Conservation (phyloP, 2,113 vertebrate genomes). For the Gobio gobio region DNA sequence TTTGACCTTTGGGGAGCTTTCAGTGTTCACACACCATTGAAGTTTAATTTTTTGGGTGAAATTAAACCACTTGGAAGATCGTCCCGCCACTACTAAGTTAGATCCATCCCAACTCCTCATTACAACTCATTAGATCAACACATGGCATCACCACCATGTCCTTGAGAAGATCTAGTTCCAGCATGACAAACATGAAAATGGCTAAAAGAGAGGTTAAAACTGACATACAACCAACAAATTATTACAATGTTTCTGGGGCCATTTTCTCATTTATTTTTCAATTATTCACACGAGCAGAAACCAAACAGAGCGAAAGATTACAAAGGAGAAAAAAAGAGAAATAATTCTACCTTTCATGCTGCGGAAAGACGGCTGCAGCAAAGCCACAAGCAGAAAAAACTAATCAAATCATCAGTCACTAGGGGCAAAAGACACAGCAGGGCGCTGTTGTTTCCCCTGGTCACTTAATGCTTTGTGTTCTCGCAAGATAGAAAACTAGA, state of each 20-base stretch:
- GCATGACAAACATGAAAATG: background rate
- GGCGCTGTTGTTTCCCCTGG: background rate
- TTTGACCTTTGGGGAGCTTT: background rate
- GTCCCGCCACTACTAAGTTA: background rate
- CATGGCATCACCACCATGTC: background rate
- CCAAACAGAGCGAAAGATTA: constrained; percentile 22
- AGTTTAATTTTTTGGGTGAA: background rate
- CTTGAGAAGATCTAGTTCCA: background rate
- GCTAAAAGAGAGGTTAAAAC: constrained; percentile 62
- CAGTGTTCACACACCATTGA: background rate
- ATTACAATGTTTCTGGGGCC: background rate
- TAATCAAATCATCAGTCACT: constrained; percentile 28
- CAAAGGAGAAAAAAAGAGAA: background rate
- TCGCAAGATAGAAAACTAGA: constrained; percentile 16
- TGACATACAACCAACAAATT: constrained; percentile 58
- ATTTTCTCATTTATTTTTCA: constrained; percentile 42
- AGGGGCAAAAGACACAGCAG: background rate
- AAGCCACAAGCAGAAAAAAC: constrained; percentile 17
- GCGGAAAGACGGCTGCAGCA: background rate
- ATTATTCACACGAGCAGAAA: constrained; percentile 41
- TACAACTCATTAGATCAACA: background rate
- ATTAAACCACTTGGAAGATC: background rate
- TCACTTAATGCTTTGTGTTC: constrained; percentile 28
- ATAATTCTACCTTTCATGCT: constrained; percentile 1
- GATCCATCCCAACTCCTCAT: background rate